These are phyloP conservation scores for Pantherophis guttatus DNA, from an alignment of 2,113 vertebrate genomes.

Conservation along the genomic window DNA sequence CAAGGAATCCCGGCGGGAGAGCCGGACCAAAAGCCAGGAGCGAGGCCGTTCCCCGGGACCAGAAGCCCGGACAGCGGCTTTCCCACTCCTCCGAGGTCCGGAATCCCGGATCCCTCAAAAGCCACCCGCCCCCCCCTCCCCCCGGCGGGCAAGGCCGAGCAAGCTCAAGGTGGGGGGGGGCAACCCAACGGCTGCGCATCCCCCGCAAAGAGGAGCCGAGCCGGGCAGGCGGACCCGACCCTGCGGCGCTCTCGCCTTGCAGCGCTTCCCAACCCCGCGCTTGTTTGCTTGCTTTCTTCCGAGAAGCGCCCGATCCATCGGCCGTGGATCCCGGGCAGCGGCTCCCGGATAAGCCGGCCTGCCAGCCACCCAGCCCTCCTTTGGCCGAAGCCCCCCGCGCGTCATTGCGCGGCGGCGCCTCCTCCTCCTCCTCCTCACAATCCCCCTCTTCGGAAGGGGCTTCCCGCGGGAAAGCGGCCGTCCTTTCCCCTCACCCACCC, in stretches of 20 bases:
- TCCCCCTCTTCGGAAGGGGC: not conserved
- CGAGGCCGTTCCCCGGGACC: not conserved
- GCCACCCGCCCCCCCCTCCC: not conserved
- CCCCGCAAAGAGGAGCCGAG: not conserved
- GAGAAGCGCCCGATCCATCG: not conserved
- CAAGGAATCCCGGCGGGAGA: not conserved
- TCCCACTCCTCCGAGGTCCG: not conserved
- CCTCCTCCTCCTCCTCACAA: too few species aligned
- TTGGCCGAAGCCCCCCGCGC: too few species aligned
- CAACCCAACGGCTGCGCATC: too few species aligned
- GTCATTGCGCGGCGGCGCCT: too few species aligned
- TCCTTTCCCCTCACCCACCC: too few species aligned
- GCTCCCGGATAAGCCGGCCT: too few species aligned
- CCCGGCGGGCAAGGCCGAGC: not conserved
- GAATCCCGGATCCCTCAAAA: not conserved
- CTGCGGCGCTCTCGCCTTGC: not conserved
- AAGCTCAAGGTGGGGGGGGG: too few species aligned
- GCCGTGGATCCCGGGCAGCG: not conserved
- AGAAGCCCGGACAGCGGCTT: not conserved
- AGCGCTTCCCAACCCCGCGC: too few species aligned
- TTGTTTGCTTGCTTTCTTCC: not conserved
- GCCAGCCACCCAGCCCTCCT: too few species aligned
- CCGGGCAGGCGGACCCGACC: not conserved
- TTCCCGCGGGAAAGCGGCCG: not conserved
- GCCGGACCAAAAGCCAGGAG: not conserved